Conservation (phyloP, 1,140 invertebrate genomes). For the Leptopilina clavipes region DNA sequence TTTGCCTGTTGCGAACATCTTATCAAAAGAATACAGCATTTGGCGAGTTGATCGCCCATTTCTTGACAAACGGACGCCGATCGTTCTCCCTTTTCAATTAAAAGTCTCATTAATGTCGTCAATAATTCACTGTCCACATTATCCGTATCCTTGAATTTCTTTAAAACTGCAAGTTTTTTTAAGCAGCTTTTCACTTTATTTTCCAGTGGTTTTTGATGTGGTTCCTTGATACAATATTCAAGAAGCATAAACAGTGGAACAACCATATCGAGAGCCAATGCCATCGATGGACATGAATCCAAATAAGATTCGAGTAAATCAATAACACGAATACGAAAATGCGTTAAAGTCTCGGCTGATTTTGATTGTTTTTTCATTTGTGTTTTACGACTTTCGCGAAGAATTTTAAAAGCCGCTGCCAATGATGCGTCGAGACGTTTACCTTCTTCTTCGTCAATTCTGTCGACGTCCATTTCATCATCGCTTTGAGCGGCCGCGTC, state of each 20-base stretch:
- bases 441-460: constrained; percentile 85
- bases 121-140: constrained; percentile 77
- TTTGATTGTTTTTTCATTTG: constrained; percentile 80
- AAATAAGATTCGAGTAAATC: constrained; percentile 84
- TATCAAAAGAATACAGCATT: constrained; percentile 80
- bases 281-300: constrained; percentile 80
- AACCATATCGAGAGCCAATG: constrained; percentile 80
- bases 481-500: constrained; percentile 76
- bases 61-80: constrained; percentile 80
- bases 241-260: constrained; percentile 79
- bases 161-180: constrained; percentile 78
- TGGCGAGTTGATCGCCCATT: constrained; percentile 80
- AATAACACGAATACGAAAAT: constrained; percentile 82
- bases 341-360: constrained; percentile 79
- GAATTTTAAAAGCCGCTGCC: constrained; percentile 81
- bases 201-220: constrained; percentile 81
- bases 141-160: constrained; percentile 78
- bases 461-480: constrained; percentile 83
- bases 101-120: constrained; percentile 71
- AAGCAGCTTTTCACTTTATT: constrained; percentile 78
- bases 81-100: constrained; percentile 79
- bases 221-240: constrained; percentile 81
- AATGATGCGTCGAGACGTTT: constrained; percentile 82
- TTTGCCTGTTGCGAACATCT: constrained; percentile 76
- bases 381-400: constrained; percentile 77